Percentiles rank a stretch among this genome's conserved stretches.
Conservation (phyloP, 2,113 vertebrate genomes). For the Rhabdomys dilectus region DNA sequence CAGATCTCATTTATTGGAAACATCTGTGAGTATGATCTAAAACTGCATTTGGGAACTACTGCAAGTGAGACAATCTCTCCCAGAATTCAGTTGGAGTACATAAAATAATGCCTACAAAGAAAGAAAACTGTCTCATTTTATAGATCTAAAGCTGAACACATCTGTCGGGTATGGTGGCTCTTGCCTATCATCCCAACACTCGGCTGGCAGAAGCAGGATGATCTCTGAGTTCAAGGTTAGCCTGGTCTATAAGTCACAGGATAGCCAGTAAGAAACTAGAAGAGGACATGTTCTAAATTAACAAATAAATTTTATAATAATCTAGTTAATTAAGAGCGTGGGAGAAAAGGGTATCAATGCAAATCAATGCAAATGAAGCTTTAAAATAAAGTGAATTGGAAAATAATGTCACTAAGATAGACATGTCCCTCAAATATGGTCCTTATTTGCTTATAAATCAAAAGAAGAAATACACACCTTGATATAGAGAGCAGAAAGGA, state of each 20-base stretch:
- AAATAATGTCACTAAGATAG: too few species aligned
- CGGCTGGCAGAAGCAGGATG: background rate
- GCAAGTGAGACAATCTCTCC: background rate
- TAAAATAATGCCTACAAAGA: constrained; percentile 37
- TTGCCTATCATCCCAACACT: background rate
- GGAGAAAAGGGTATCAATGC: background rate
- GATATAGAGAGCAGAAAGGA: background rate
- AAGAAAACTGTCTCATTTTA: background rate
- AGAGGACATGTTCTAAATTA: background rate
- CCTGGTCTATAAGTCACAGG: background rate
- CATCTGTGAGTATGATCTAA: background rate
- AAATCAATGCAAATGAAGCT: background rate
- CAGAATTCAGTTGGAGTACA: background rate
- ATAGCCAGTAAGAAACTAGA: background rate
- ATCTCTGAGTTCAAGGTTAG: background rate
- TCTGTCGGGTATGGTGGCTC: background rate
- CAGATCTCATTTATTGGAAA: background rate
- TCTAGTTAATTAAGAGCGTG: background rate
- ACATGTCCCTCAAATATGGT: background rate
- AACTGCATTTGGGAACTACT: background rate
- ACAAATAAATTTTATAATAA: constrained; percentile 4
- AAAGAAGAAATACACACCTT: background rate
- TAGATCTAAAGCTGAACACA: background rate
- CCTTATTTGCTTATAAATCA: constrained; percentile 32
- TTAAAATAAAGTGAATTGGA: background rate